Base-by-base conservation (phyloP, 2,113 vertebrate species). In the Xiphorhynchus elegans region DNA sequence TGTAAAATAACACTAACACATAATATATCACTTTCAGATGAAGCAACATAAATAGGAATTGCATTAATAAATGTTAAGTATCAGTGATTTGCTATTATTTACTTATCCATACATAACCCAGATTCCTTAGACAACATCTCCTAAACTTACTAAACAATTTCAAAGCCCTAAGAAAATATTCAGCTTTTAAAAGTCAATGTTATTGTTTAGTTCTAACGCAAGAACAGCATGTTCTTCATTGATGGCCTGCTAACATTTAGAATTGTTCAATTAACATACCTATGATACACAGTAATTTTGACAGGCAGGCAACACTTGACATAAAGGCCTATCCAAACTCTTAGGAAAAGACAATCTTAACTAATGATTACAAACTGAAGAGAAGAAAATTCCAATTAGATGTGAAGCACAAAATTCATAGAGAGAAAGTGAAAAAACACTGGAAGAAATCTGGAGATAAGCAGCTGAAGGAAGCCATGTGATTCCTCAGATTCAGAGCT, bases 401-500 rank as follows among this genome's bases (percentile, higher is more conserved):
- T 88, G 82, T 76, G 3, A 84, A 69, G 9, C 24, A 52, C 5
- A 28, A 1, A 59, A 24, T 58, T 84, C 3, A 70, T 35, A n/a
- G 20, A 80, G 39, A 64, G 13, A 74, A 77, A 74, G 17, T 42
- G 25, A 79, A 78, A 75, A 83, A 92, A 2, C 10, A 24, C 5
- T 44, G 18, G 26, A 60, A 82, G 7, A 76, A 73, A 66, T 21
- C 11, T 42, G 15, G 35, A 64, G n/a, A 58, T 12, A 64, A 60
- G 7, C 8, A 69, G 23, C 39, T 42, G 35, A 69, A 82, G 24
- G 31, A 80, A 92, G 12, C 0, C 0, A 37, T 1, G 0, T 23
- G 19, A 42, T 72, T 79, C 53, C 59, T 83, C 23, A 40, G 47
- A 50, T 47, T 91, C 67, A 75, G 42, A 23, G 4, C 3, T 21